A percentile compares a stretch with the other conserved stretches of the same genome.
These are phyloP conservation scores for Andricus quercusramuli DNA, from an alignment of 2,888 invertebrate species.

Conservation along the genomic window DNA sequence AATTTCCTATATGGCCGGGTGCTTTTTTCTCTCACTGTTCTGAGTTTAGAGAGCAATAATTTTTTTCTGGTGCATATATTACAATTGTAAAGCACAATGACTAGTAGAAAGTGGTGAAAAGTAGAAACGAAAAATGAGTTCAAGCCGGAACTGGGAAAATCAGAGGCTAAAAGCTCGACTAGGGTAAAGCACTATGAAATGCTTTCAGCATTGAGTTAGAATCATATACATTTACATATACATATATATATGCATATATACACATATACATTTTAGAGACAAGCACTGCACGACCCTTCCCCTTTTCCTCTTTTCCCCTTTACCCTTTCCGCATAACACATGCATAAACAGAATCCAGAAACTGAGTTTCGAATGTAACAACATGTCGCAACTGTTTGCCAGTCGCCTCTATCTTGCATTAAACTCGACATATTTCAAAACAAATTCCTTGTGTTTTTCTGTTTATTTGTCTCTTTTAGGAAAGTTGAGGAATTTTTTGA, in stretches of 20 bases:
- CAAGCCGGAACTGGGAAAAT: constrained; percentile 28
- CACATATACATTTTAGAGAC: background rate
- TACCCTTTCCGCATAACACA: background rate
- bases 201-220: constrained; percentile 38
- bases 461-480: background rate
- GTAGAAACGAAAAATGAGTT: constrained; percentile 8
- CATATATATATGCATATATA: background rate
- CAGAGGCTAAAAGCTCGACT: constrained; percentile 33
- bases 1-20: background rate
- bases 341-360: constrained; percentile 29
- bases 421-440: constrained; percentile 26
- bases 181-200: constrained; percentile 34
- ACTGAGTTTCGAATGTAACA: constrained; percentile 30
- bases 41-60: background rate
- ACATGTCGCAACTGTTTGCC: constrained; percentile 25
- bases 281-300: background rate
- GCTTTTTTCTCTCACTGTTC: background rate
- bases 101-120: constrained; percentile 6
- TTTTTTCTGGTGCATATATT: background rate
- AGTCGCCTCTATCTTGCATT: constrained; percentile 14
- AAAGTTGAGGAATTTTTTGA: background rate
- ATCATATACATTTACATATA: background rate
- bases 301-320: background rate
- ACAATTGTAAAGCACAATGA: background rate
- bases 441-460: background rate